These are phyloP conservation scores for Luperina testacea DNA, from an alignment of 2,888 invertebrate species.

Conservation along the genomic window DNA sequence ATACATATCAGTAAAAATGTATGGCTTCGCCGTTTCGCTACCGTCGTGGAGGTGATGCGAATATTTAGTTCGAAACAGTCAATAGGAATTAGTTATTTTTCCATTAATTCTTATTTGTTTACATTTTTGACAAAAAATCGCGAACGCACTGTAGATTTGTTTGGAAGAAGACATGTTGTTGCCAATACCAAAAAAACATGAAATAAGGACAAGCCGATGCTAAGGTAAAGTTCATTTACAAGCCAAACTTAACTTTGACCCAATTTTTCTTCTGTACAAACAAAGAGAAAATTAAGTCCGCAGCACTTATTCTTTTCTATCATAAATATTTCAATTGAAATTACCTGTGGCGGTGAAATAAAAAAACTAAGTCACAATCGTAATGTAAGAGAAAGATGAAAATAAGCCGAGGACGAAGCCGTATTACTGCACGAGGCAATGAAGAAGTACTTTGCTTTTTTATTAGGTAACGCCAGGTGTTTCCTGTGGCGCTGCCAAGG, in stretches of 20 bases:
- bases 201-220: neutral
- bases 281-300: conserved; percentile 7
- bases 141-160: neutral
- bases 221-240: neutral
- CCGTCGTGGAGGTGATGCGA: too few species aligned
- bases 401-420: conserved; percentile 9
- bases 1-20: too few species aligned
- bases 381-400: conserved; percentile 26
- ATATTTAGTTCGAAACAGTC: too few species aligned
- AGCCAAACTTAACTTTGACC: neutral
- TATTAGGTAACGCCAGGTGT: conserved; percentile 16
- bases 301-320: conserved; percentile 10
- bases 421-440: conserved; percentile 10
- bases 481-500: conserved; percentile 11
- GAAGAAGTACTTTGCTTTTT: conserved; percentile 19
- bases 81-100: too few species aligned
- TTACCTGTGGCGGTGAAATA: conserved; percentile 6
- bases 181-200: neutral
- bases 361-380: conserved; percentile 8
- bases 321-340: conserved; percentile 22
- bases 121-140: too few species aligned
- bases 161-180: neutral
- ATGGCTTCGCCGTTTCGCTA: too few species aligned
- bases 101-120: too few species aligned
- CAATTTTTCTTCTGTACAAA: neutral